phyloP scores from a whole-genome alignment of 2,888 invertebrate genomes.

The Anthrax anthrax region DNA sequence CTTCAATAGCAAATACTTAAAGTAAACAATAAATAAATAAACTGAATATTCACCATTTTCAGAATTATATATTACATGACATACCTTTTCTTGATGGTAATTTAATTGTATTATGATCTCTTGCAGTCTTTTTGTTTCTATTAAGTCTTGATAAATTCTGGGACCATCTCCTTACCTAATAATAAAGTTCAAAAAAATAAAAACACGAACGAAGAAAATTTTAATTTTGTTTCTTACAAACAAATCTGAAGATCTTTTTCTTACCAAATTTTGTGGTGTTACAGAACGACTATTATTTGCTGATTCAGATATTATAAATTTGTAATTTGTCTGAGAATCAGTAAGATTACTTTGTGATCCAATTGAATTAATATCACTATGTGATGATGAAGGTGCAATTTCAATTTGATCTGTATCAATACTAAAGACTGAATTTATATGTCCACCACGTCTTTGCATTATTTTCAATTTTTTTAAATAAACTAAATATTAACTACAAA shows the following conservation, averaged over 20 bases:
- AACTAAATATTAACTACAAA: too few relatives aligned
- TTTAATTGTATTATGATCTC: conserved; percentile 7
- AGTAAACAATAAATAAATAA: not conserved
- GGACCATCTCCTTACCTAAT: conserved; percentile 20
- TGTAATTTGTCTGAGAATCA: conserved; percentile 14
- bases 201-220: too few relatives aligned
- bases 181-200: too few relatives aligned
- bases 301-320: conserved; percentile 12
- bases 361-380: conserved; percentile 17
- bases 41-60: too few relatives aligned
- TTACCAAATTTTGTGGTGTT: conserved; percentile 18
- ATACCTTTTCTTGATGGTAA: conserved; percentile 16
- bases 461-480: not conserved
- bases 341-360: conserved; percentile 17
- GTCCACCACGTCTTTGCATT: conserved; percentile 1
- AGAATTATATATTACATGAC: too few relatives aligned
- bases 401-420: conserved; percentile 16
- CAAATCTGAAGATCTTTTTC: too few relatives aligned
- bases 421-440: conserved; percentile 12
- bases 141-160: conserved; percentile 17
- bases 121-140: conserved; percentile 11
- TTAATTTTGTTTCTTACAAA: too few relatives aligned
- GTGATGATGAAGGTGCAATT: conserved; percentile 17
- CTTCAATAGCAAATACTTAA: conserved; percentile 15
- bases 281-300: conserved; percentile 11